Base-by-base conservation (phyloP, 2,113 vertebrate genomes). In the Pleuronectes platessa region DNA sequence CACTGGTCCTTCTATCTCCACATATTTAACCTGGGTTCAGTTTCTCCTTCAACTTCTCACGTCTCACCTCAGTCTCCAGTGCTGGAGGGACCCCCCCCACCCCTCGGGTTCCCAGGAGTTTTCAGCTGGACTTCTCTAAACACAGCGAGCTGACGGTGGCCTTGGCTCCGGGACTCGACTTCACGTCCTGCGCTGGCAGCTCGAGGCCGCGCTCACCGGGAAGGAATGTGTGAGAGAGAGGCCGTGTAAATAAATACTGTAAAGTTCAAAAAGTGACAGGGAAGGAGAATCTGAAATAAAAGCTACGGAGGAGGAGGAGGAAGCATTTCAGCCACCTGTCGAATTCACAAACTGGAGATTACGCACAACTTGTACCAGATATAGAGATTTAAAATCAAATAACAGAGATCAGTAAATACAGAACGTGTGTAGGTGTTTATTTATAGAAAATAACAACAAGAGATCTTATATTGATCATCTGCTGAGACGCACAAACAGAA, bases 201-300 rank as follows among this genome's bases (percentile, higher is more conserved):
- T 92, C 89, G 89, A 88, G 84, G 91, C 88, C 82, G 74, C 79
- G 90, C 94, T 97, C 95, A 96, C 79, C 96, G 93, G 94, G 96
- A 97, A 98, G 96, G 94, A 97, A 98, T 97, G 95, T 93, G 87
- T 96, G 95, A 93, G 88, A 93, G 95, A 95, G 94, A 96, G 93
- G 95, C 93, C 95, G 95, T 93, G 93, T 95, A 96, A 96, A 97
- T 96, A 97, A 96, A 97, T 95, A 96, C 92, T 68, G 76, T 53
- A 58, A 64, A 64, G 54, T 64, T 61, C 59, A n/a, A 76, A 92
- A 90, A 91, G 93, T 79, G 76, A 88, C 94, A 95, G 55, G 12
- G 51, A 67, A 67, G 74, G 10, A 37, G 60, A 60, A 47, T 61
- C 20, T 35, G 4, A 40, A 26, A 82, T 27, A 71, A 49, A 53